These are phyloP conservation scores for Phoebastria nigripes DNA, from an alignment of 2,797 vertebrate genomes.

Conservation along the genomic window DNA sequence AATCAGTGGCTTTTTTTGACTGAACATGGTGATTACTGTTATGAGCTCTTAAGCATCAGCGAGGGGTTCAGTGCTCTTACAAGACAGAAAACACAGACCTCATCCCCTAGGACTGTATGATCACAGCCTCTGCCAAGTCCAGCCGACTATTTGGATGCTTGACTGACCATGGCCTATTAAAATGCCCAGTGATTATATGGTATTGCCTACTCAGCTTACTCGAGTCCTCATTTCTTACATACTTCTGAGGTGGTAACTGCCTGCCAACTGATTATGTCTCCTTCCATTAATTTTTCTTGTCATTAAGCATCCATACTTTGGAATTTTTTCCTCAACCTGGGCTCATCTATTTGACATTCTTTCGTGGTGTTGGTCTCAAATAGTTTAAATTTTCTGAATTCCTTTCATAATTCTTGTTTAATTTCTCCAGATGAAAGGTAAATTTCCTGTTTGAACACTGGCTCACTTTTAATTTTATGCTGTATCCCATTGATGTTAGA, in stretches of 20 bases:
- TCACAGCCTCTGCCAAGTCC: background rate
- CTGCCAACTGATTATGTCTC: background rate
- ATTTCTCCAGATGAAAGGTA: background rate
- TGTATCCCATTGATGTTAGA: background rate
- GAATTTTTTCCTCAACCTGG: background rate
- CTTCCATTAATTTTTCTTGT: background rate
- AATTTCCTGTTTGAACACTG: background rate
- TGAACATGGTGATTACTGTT: background rate
- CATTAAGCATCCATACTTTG: background rate
- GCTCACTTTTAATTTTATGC: background rate
- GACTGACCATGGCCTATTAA: background rate
- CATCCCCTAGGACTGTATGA: too few relatives aligned
- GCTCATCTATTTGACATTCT: background rate
- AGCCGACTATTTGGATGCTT: background rate
- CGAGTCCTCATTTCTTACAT: background rate
- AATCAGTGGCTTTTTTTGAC: too few relatives aligned
- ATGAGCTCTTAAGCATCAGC: background rate
- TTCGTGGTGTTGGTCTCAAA: background rate
- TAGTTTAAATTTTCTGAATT: background rate
- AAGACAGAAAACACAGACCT: background rate
- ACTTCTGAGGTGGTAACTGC: background rate
- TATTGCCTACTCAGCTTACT: background rate
- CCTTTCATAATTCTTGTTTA: background rate
- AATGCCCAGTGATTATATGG: background rate
- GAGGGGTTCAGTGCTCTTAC: background rate